Evolutionary conservation across 1,140 invertebrate species (phyloP), one percentile per base, ranked within the genome.

Genomic region (Philaenus spumarius): DNA sequence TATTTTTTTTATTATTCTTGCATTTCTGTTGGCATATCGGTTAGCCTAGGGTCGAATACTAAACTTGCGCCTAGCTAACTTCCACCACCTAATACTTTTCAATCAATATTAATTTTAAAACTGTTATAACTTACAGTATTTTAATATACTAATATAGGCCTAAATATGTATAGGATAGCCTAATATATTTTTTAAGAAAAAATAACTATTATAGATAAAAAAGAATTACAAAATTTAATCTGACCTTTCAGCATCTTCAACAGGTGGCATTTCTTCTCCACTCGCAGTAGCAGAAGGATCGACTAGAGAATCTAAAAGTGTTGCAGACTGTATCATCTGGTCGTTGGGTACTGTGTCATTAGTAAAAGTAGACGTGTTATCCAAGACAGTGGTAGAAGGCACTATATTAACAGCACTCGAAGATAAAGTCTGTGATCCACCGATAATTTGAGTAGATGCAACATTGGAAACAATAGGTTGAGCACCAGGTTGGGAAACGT

Each of bases 191-290:
- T 22, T 26, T 14, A 20, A 42, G 34, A 26, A 55, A 1, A 26
- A 40, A 43, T 15, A 52, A 52, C 39, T 15, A 26, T 50, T 34
- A 42, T 22, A 20, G 17, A 15, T 20, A 54, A 57, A 6, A 48
- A 48, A 23, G 15, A 14, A n/a, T 17, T n/a, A n/a, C n/a, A n/a
- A n/a, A n/a, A 42, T 55, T 14, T 35, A 26, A 55, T 71, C 77
- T 75, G 51, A 84, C 82, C 81, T 83, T 80, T 83, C 82, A 73
- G 80, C 80, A 69, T 80, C 78, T 67, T 84, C 82, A 51, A 76
- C 75, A 54, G 74, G 68, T 23, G 75, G 75, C 22, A 71, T 68
- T 52, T 76, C 73, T 43, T 77, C 75, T n/a, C 57, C 66, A 34
- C 67, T 64, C 48, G 75, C 73, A 24, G 72, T 75, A 15, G 75